Evolutionary conservation across 1,140 invertebrate species (phyloP), one percentile per base, ranked within the genome.

Genomic region (Battus philenor): DNA sequence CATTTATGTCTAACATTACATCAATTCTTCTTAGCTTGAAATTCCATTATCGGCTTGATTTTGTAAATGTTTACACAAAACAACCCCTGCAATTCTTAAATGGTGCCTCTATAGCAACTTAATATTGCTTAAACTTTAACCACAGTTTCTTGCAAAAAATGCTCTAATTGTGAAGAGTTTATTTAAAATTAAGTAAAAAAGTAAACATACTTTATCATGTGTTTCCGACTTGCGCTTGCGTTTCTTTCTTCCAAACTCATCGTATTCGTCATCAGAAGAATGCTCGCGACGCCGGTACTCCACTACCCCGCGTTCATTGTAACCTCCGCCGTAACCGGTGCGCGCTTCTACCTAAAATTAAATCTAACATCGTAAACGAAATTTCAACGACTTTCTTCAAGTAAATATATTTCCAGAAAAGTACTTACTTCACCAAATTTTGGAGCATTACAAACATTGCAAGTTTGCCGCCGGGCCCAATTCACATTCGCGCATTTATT

Each of bases 401-500:
- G 8, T 32, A 27, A 26, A 36, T 36, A 32, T 39, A 49, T 9
- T n/a, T 15, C 31, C 4, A 29, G 17, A 9, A 39, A 33, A 1
- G 43, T 22, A 50, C 70, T 38, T 31, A 97, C 91, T 84, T 98
- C 96, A 1, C 94, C 94, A 82, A 96, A 96, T 86, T 99, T 99
- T 1, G 97, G 97, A 1, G 97, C 95, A 88, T 99, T 99, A 85
- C 98, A 99, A 89, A 99, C 95, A 82, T 99, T 99, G 81, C 98
- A 99, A 36, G 95, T 96, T 63, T 94, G 93, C 30, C 98, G 89
- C 47, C 98, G 89, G 7, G 98, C 98, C 98, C 98, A 99, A 79
- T 99, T 99, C 1, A 99, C 98, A 86, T 99, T 99, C 1, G 97
- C 97, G 87, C 98, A 99, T 80, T 98, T 98, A 82, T 94, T 97